Evolutionary conservation across 2,113 vertebrate species (phyloP).

Genomic region (Rhynchomys soricoides): DNA sequence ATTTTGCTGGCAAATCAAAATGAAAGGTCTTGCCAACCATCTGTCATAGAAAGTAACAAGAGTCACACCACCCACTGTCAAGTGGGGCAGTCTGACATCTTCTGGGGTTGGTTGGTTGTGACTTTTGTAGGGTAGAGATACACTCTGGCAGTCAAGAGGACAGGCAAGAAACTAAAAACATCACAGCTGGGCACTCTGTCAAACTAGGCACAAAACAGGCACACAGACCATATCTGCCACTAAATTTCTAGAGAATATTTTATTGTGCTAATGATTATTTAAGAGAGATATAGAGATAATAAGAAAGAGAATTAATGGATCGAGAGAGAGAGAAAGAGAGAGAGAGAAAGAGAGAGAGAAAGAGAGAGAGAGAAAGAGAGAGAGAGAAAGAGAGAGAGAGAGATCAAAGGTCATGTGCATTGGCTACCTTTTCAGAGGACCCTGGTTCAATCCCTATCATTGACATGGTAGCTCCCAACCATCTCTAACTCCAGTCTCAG

Average conservation of each 20-base stretch:
- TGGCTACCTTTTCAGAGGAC: background rate
- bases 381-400: too few species aligned
- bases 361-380: too few species aligned
- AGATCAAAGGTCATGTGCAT: too few species aligned
- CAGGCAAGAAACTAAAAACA: background rate
- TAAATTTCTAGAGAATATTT: background rate
- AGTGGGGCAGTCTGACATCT: background rate
- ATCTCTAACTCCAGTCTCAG: background rate
- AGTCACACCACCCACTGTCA: background rate
- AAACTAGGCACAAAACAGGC: background rate
- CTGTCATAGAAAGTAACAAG: slow-evolving; percentile 21
- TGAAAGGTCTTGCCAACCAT: slow-evolving; percentile 14
- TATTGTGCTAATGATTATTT: background rate
- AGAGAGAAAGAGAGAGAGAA: too few species aligned
- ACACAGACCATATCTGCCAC: background rate
- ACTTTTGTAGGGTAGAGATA: background rate
- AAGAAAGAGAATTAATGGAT: background rate
- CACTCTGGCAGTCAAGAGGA: background rate
- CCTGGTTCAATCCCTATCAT: background rate
- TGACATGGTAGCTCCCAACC: background rate
- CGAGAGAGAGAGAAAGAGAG: too few species aligned
- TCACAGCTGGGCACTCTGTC: background rate
- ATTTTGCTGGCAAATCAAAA: slow-evolving; percentile 59
- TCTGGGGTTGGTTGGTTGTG: background rate
- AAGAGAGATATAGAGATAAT: background rate